Base-by-base conservation (phyloP, 2,797 vertebrate genomes). In the Gymnoscopelus microlampas region DNA sequence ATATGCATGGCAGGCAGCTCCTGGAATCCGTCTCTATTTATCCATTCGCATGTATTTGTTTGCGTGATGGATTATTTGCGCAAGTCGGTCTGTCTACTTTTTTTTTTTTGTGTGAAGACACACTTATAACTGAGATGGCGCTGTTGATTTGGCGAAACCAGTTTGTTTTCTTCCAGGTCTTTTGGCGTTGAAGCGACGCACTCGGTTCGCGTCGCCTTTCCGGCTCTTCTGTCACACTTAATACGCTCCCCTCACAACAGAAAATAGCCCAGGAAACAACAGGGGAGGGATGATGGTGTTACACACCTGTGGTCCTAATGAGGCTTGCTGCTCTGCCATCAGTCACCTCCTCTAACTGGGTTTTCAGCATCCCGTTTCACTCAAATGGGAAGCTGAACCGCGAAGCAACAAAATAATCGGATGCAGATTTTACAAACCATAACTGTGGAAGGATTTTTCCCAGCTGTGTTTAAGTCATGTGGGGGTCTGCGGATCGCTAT, bases 251-350 rank as follows among this genome's bases (percentile, higher is more conserved):
- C n/a, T 65, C 50, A 73, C 29, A 66, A 73, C 53, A 56, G 63
- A 80, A 85, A 78, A 68, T 70, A 76, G 75, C 66, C 68, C 56
- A 54, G 59, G 69, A 59, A 80, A 66, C 73, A 75, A 71, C 60
- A n/a, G 70, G 70, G 69, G 81, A 61, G 55, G 74, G 77, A 68
- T 69, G 68, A 75, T 72, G 75, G 64, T 65, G 70, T 77, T 73
- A 70, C 69, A 78, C 86, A 90, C 88, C 87, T 88, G 85, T 85
- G 82, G 86, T 82, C 68, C 82, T 91, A 88, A 90, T 87, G 80
- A 88, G 67, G 48, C 73, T 76, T 60, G 60, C 74, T 73, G 74
- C 77, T 77, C 56, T 23, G 53, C 60, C 60, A 86, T 82, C 60
- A 81, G 61, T 83, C 85, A 87, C 70, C 63, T 68, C 48, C 47